Evolutionary conservation across 2,888 invertebrate genomes (phyloP).

Genomic region (Acleris sparsana): DNA sequence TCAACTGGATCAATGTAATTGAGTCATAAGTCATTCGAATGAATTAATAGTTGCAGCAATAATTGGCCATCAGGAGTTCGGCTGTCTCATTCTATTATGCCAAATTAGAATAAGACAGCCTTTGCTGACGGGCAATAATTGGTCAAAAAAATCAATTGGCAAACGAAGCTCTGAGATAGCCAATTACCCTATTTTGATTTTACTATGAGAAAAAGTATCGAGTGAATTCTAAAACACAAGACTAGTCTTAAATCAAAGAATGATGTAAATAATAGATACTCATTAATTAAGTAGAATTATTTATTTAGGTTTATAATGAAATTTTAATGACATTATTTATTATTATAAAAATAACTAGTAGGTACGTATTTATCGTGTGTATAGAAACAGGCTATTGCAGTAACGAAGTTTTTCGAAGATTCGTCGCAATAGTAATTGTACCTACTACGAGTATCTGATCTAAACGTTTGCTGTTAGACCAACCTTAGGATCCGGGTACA

Average conservation of each 20-base stretch:
- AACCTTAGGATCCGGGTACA: too few species aligned
- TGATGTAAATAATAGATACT: constrained; percentile 80
- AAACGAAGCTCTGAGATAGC: constrained; percentile 18
- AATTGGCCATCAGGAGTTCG: too few species aligned
- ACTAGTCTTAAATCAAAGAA: constrained; percentile 76
- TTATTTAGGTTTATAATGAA: constrained; percentile 69
- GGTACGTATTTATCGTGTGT: constrained; percentile 40
- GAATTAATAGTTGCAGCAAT: too few species aligned
- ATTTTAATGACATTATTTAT: constrained; percentile 62
- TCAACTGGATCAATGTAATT: too few species aligned
- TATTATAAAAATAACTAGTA: constrained; percentile 58
- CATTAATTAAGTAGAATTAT: constrained; percentile 78
- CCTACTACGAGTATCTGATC: constrained; percentile 39
- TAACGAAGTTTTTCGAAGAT: constrained; percentile 40
- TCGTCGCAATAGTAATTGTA: constrained; percentile 44
- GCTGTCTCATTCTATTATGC: too few species aligned
- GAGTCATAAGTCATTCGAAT: too few species aligned
- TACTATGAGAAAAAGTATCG: constrained; percentile 22
- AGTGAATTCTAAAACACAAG: constrained; percentile 50
- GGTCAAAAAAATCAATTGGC: not conserved
- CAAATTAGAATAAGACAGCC: too few species aligned
- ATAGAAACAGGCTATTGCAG: constrained; percentile 46
- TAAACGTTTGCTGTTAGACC: constrained; percentile 1
- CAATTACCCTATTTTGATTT: constrained; percentile 32
- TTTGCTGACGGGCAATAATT: too few species aligned